These are phyloP conservation scores for Gopherus evgoodei DNA, from an alignment of 2,113 vertebrate genomes.

Conservation along the genomic window DNA sequence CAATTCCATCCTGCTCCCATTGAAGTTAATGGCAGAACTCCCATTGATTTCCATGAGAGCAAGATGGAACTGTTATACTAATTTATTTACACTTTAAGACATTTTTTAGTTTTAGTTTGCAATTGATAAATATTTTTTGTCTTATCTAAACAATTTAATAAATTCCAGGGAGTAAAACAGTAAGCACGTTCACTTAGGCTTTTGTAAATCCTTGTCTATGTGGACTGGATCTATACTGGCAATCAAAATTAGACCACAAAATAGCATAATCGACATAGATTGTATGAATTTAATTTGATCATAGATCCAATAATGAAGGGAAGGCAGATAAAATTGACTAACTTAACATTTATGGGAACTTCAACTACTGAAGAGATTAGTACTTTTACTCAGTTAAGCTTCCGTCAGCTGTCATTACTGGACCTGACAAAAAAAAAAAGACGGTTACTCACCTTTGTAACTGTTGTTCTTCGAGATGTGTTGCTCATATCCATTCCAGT, in stretches of 20 bases:
- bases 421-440: slow-evolving; percentile 65
- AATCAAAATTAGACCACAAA: slow-evolving; percentile 73
- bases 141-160: background rate
- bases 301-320: slow-evolving; percentile 69
- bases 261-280: slow-evolving; percentile 73
- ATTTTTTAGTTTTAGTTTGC: slow-evolving; percentile 6
- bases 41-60: background rate
- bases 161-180: slow-evolving; percentile 1
- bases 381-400: slow-evolving; percentile 74
- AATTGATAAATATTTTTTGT: background rate
- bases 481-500: too few relatives aligned
- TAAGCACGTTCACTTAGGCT: slow-evolving; percentile 40
- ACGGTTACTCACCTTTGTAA: too few relatives aligned
- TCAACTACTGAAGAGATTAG: slow-evolving; percentile 74
- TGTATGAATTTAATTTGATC: slow-evolving; percentile 75
- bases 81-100: background rate
- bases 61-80: background rate
- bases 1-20: slow-evolving; percentile 5
- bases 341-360: slow-evolving; percentile 75
- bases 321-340: slow-evolving; percentile 75
- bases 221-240: slow-evolving; percentile 58
- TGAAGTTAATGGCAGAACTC: slow-evolving; percentile 7
- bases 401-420: slow-evolving; percentile 67
- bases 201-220: slow-evolving; percentile 44
- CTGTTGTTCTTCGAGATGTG: too few relatives aligned